phyloP scores from a whole-genome alignment of 2,888 invertebrate species.

The Julus scandinavius region DNA sequence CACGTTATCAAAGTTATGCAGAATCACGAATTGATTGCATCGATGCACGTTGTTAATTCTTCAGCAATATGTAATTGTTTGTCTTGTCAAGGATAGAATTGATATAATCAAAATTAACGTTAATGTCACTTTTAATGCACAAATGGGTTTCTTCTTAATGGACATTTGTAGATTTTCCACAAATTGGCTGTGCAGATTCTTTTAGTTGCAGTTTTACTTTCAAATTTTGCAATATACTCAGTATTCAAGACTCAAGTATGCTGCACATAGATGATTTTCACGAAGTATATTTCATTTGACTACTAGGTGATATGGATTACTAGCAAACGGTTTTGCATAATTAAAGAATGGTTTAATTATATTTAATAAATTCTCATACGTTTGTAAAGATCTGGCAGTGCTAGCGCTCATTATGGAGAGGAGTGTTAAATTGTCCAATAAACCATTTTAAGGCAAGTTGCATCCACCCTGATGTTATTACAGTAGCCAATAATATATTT shows the following conservation, averaged over 20 bases:
- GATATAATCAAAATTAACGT: neutral
- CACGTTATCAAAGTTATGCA: neutral
- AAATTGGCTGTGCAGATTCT: no score
- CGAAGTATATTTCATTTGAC: neutral
- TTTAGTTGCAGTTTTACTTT: no score
- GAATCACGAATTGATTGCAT: neutral
- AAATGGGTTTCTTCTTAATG: neutral
- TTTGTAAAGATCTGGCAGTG: neutral
- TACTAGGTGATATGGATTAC: neutral
- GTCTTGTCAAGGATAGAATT: neutral
- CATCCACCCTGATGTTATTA: no score
- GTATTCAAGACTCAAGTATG: neutral
- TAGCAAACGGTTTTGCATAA: neutral
- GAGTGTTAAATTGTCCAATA: neutral
- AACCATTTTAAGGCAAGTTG: neutral
- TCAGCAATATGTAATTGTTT: neutral
- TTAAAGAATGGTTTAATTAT: neutral
- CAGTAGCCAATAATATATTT: no score
- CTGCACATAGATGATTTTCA: neutral
- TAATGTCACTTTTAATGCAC: neutral
- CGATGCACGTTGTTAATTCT: neutral
- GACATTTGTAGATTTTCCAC: neutral
- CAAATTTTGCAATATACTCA: no score
- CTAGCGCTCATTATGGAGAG: neutral
- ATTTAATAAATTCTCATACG: neutral